Evolutionary conservation across 2,888 invertebrate genomes (phyloP).

Genomic region (Halictus ligatus): DNA sequence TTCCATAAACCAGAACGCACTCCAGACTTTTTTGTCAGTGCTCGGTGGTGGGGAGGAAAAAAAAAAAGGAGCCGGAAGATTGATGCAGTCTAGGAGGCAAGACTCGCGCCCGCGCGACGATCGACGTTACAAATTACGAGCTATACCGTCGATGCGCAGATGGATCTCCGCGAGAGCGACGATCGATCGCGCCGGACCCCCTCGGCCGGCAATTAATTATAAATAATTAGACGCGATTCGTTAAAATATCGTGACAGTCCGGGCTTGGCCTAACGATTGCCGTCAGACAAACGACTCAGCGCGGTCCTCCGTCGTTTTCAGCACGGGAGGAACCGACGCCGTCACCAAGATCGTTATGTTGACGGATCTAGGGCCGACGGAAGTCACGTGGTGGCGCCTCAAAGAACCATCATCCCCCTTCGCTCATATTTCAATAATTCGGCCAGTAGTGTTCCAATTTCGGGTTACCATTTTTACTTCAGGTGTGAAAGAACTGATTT

Average conservation of each 20-base stretch:
- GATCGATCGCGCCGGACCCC: conserved; percentile 19
- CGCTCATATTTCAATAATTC: background rate
- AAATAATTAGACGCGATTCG: conserved; percentile 81
- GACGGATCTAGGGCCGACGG: conserved; percentile 79
- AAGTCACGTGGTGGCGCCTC: conserved; percentile 73
- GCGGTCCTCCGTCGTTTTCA: conserved; percentile 61
- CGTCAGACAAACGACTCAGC: conserved; percentile 68
- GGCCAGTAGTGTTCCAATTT: no score
- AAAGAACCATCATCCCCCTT: background rate
- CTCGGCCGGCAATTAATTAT: conserved; percentile 76
- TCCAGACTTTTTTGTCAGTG: conserved; percentile 28
- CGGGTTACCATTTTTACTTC: background rate
- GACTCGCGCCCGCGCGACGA: conserved; percentile 39
- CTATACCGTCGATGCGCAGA: conserved; percentile 43
- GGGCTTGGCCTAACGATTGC: conserved; percentile 69
- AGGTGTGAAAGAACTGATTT: background rate
- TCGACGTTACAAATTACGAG: conserved; percentile 66
- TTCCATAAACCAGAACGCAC: conserved; percentile 7
- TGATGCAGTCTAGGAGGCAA: conserved; percentile 43
- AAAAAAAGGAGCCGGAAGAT: conserved; percentile 40
- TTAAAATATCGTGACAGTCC: conserved; percentile 74
- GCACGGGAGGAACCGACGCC: conserved; percentile 77
- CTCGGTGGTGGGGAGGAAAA: background rate
- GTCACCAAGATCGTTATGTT: conserved; percentile 83
- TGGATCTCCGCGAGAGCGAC: conserved; percentile 50